Evolutionary conservation across 2,113 vertebrate genomes (phyloP), one percentile per base, ranked within the genome.

Genomic region (Engraulis encrasicolus): DNA sequence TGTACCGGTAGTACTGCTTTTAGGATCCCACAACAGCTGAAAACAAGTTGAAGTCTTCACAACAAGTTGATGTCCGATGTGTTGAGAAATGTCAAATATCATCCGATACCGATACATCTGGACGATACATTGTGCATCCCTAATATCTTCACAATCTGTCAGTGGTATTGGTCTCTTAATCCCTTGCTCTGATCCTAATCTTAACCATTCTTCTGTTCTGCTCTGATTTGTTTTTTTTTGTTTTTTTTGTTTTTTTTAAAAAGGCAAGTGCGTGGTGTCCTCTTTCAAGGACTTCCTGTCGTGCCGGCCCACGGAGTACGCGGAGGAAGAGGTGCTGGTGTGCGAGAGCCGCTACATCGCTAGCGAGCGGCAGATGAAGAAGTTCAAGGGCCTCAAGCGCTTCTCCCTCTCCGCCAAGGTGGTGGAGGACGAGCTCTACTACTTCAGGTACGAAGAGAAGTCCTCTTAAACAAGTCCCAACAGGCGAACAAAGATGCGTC

Each of bases 301-400:
- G 83, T 99, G 98, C 92, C 96, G 98, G 90, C 97, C 97, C 45
- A 99, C 98, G 9, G 98, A 99, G 92, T 94, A 96, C 88, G 85
- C 94, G 7, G 98, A 99, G 91, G 97, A 97, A 0, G 96, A 98
- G 6, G 90, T 99, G 89, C 93, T 99, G 15, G 94, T 99, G 82
- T 99, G 97, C 27, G 98, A 99, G 93, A 99, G 98, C 87, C 98
- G 98, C 89, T 99, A 99, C 93, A 97, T 97, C 1, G 98, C 99
- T 79, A 95, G 95, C 0, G 98, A 99, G 93, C 99, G 97, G 85
- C 97, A 97, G 54, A 98, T 99, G 96, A 99, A 99, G 93, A 99
- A 98, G 84, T 99, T 98, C 86, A 99, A 99, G 90, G 98, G 98
- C 19, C 89, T 99, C 81, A 99, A 99, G 92, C 97, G 98, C 82